These are phyloP conservation scores for Halictus ligatus DNA, from an alignment of 2,888 invertebrate genomes.

Conservation along the genomic window DNA sequence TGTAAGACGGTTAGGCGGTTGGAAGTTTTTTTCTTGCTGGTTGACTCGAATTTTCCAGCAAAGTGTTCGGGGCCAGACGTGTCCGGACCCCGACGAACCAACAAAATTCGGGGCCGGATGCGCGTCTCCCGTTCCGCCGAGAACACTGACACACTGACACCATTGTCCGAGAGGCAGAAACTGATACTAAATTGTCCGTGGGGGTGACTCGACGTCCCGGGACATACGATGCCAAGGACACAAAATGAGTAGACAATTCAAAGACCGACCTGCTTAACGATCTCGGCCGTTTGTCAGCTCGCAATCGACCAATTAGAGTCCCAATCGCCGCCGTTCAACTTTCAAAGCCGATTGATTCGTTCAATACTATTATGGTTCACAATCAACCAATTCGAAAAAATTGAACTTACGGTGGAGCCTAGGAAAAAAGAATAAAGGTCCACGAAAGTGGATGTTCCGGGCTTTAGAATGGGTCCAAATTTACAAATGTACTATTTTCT, in stretches of 20 bases:
- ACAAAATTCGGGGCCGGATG: slow-evolving; percentile 63
- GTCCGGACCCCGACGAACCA: slow-evolving; percentile 43
- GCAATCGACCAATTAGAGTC: slow-evolving; percentile 53
- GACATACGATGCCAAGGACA: slow-evolving; percentile 48
- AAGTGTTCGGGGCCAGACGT: background rate
- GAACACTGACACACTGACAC: slow-evolving; percentile 54
- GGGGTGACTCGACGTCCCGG: slow-evolving; percentile 15
- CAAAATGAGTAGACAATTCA: slow-evolving; percentile 43
- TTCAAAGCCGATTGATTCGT: background rate
- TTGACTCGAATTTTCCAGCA: background rate
- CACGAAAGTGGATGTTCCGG: too few relatives aligned
- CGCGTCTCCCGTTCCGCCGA: slow-evolving; percentile 26
- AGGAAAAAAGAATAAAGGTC: too few relatives aligned
- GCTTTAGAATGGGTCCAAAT: too few relatives aligned
- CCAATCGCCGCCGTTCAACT: background rate
- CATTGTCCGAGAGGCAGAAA: slow-evolving; percentile 59
- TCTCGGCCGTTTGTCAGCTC: slow-evolving; percentile 46
- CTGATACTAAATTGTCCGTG: slow-evolving; percentile 58
- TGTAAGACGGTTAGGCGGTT: background rate
- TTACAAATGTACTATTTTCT: too few relatives aligned
- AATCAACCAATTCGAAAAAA: background rate
- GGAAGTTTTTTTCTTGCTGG: background rate
- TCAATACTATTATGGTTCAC: background rate
- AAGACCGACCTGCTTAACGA: slow-evolving; percentile 31
- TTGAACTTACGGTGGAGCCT: background rate